These are phyloP conservation scores for Dendrolimus pini DNA, from an alignment of 2,888 invertebrate genomes.

Conservation along the genomic window DNA sequence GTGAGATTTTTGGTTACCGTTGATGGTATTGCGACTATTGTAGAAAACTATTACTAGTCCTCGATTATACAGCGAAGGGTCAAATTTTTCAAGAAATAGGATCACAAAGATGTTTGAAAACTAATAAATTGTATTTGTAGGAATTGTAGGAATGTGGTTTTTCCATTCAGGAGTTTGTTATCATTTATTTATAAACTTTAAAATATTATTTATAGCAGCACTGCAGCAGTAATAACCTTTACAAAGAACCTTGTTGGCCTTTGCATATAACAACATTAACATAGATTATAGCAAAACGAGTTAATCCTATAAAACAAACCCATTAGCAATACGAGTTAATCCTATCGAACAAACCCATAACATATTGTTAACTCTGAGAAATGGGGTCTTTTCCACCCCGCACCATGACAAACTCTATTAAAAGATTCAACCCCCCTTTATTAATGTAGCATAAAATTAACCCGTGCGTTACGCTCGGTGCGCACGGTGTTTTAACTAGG, in stretches of 20 bases:
- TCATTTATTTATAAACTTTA: too few species aligned
- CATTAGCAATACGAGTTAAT: constrained; percentile 36
- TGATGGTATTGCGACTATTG: too few species aligned
- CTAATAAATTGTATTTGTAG: too few species aligned
- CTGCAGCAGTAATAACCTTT: neutral
- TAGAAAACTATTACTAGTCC: too few species aligned
- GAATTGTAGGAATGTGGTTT: too few species aligned
- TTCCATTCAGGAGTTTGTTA: too few species aligned
- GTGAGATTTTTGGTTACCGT: too few species aligned
- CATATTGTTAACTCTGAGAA: constrained; percentile 58
- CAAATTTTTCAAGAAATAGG: too few species aligned
- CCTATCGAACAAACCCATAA: constrained; percentile 43
- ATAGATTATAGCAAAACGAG: constrained; percentile 5
- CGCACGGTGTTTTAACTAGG: constrained; percentile 18
- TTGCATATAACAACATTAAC: neutral
- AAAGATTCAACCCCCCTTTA: constrained; percentile 59
- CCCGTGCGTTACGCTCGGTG: constrained; percentile 59
- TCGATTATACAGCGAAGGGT: too few species aligned
- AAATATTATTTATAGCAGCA: too few species aligned
- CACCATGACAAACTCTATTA: constrained; percentile 72
- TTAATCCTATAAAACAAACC: constrained; percentile 46
- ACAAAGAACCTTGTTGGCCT: neutral
- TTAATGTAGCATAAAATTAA: constrained; percentile 77
- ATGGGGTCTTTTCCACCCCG: constrained; percentile 44
- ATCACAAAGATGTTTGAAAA: too few species aligned